phyloP scores from a whole-genome alignment of 2,113 vertebrate species.

The Microcebus tavaratra region DNA sequence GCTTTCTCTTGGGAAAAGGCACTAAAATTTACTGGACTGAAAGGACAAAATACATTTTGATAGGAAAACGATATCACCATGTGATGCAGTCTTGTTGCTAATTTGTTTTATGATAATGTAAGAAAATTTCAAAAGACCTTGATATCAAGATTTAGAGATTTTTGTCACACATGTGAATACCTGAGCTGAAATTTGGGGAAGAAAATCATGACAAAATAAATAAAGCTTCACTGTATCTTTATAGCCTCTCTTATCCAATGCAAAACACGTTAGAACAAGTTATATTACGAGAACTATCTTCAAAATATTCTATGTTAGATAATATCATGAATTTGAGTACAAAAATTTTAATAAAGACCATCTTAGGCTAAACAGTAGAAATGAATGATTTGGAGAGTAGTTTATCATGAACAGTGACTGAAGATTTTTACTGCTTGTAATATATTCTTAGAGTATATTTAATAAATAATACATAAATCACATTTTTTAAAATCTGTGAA shows the following conservation, averaged over 20 bases:
- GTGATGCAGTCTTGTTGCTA: constrained; percentile 46
- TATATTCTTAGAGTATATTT: neutral
- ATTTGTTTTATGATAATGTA: constrained; percentile 39
- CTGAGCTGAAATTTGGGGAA: neutral
- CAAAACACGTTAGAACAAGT: neutral
- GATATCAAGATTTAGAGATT: neutral
- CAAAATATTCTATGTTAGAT: neutral
- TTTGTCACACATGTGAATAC: neutral
- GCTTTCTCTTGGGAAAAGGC: constrained; percentile 81
- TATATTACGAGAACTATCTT: neutral
- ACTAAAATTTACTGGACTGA: constrained; percentile 81
- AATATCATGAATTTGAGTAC: neutral
- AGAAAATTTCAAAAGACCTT: constrained; percentile 53
- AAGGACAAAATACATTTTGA: constrained; percentile 78
- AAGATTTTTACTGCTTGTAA: neutral
- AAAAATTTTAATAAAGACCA: neutral
- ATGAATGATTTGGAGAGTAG: neutral
- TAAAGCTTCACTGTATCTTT: neutral
- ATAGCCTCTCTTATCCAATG: neutral
- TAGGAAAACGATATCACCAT: constrained; percentile 56
- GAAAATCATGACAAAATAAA: neutral
- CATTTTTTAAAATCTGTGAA: neutral
- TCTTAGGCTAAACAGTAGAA: neutral
- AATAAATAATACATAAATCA: neutral
- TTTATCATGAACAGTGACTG: neutral